These are phyloP conservation scores for Diabrotica undecimpunctata DNA, from an alignment of 1,140 invertebrate species.

Conservation along the genomic window DNA sequence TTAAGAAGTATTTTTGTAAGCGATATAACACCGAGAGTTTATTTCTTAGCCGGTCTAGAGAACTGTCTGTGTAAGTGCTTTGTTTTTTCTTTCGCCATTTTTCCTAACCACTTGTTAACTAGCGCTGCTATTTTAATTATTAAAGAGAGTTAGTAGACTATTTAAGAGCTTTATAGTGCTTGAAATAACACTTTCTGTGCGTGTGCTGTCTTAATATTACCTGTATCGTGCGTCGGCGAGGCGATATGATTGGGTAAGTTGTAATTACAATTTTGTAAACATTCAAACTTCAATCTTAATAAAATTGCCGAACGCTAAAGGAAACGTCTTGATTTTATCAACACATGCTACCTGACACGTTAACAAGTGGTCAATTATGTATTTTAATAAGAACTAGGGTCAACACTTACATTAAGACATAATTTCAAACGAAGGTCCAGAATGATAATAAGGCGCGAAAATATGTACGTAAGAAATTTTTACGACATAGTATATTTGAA, in stretches of 20 bases:
- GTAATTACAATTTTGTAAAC: conserved; percentile 12
- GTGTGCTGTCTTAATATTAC: conserved; percentile 16
- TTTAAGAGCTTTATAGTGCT: conserved; percentile 9
- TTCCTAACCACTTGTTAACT: conserved; percentile 32
- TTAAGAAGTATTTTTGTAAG: conserved; percentile 31
- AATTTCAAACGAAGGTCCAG: too few species aligned
- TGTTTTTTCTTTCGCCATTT: conserved; percentile 28
- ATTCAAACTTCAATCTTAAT: conserved; percentile 4
- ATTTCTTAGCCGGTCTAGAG: not conserved
- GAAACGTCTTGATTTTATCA: too few species aligned
- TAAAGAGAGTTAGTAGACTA: conserved; percentile 15
- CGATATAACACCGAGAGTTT: conserved; percentile 5
- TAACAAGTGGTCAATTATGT: too few species aligned
- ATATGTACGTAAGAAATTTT: too few species aligned
- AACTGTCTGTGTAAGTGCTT: conserved; percentile 22
- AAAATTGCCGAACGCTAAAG: not conserved
- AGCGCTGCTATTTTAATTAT: conserved; percentile 22
- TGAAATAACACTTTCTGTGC: conserved; percentile 17
- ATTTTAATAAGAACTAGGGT: too few species aligned
- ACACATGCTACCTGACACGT: too few species aligned
- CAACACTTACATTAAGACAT: too few species aligned
- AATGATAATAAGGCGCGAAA: too few species aligned
- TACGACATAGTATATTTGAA: too few species aligned
- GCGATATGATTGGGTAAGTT: conserved; percentile 20
- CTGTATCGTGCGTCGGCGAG: not conserved